phyloP scores from a whole-genome alignment of 2,888 invertebrate species.

The Cryptocephalus moraei region DNA sequence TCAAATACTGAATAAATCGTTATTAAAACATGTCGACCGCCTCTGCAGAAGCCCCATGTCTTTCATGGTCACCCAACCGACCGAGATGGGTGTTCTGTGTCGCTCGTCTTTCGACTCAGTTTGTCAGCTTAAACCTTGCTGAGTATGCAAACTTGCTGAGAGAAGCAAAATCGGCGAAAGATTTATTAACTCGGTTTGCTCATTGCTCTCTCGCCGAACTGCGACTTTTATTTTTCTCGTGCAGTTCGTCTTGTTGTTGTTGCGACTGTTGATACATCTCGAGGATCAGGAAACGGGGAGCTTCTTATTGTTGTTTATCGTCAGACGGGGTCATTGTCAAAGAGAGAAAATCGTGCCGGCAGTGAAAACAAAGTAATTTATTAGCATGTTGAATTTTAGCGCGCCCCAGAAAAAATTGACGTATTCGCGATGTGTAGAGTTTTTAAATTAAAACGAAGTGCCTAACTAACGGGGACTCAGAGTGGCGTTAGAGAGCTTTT shows the following conservation, averaged over 20 bases:
- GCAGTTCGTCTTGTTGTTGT: too few relatives aligned
- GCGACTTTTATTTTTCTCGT: too few relatives aligned
- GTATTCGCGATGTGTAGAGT: too few relatives aligned
- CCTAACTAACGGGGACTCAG: too few relatives aligned
- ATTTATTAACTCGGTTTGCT: conserved; percentile 15
- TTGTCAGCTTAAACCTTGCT: conserved; percentile 24
- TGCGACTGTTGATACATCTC: not conserved
- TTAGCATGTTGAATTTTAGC: too few relatives aligned
- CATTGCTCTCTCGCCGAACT: conserved; percentile 2
- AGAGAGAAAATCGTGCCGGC: not conserved
- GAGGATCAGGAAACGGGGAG: conserved; percentile 3
- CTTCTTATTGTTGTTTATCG: conserved; percentile 1
- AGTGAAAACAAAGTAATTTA: too few relatives aligned
- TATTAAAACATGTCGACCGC: too few relatives aligned
- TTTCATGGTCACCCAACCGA: conserved; percentile 9
- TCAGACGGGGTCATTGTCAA: not conserved
- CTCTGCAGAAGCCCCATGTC: too few relatives aligned
- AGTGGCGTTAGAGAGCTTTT: too few relatives aligned
- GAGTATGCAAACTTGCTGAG: conserved; percentile 19
- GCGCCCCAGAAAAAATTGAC: too few relatives aligned
- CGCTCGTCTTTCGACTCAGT: conserved; percentile 26
- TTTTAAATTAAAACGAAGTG: too few relatives aligned
- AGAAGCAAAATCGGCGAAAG: conserved; percentile 12
- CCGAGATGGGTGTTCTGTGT: conserved; percentile 34
- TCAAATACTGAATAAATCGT: too few relatives aligned